Evolutionary conservation across 2,797 vertebrate genomes (phyloP).

Genomic region (Artibeus jamaicensis): DNA sequence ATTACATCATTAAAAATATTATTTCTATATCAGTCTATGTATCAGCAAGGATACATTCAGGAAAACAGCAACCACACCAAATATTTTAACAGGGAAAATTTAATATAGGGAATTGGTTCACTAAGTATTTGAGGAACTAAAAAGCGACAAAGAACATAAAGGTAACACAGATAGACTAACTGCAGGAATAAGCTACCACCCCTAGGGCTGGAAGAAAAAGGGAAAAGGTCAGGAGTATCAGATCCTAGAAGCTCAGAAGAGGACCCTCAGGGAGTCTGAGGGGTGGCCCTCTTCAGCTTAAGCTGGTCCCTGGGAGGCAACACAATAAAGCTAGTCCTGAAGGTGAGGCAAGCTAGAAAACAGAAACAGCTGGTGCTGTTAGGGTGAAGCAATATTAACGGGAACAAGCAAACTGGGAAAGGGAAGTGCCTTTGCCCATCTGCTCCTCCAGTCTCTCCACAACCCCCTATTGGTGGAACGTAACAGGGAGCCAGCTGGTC

Average conservation of each 20-base stretch:
- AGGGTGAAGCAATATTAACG: not conserved
- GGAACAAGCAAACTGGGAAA: not conserved
- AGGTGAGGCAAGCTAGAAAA: not conserved
- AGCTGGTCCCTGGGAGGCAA: not conserved
- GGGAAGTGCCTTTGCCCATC: not conserved
- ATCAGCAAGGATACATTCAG: not conserved
- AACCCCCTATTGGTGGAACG: not conserved
- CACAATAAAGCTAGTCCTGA: not conserved
- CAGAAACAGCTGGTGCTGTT: not conserved
- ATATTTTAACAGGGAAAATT: slow-evolving; percentile 25
- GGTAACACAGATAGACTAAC: not conserved
- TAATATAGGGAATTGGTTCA: not conserved
- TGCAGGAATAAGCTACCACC: not conserved
- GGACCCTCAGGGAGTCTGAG: not conserved
- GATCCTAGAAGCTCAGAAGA: not conserved
- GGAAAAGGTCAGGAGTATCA: not conserved
- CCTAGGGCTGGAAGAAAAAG: not conserved
- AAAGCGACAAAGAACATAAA: not conserved
- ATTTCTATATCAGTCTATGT: not conserved
- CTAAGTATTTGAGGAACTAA: not conserved
- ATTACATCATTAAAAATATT: slow-evolving; percentile 6
- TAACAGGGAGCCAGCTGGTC: not conserved
- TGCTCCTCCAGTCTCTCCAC: not conserved
- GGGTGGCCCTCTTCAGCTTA: not conserved
- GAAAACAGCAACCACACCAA: not conserved